Base-by-base conservation (phyloP, 2,888 invertebrate species). In the Cheilosia impressa region DNA sequence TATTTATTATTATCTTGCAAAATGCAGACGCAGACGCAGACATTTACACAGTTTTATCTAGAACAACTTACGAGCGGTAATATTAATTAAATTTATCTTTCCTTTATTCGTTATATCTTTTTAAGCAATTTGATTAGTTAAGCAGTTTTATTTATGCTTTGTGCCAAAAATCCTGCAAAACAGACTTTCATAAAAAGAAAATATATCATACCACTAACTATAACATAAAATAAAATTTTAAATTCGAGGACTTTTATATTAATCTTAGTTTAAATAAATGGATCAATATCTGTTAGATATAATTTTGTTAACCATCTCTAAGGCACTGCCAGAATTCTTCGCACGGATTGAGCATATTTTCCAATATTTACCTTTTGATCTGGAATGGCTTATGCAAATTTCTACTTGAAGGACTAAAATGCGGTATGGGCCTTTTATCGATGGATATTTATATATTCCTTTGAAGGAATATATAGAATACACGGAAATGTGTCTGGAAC, bases 21-120 rank as follows among this genome's bases (percentile, higher is more conserved):
- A 80, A 80, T 68, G 73, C 73, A 80, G 60, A 68, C 80, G 73
- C 73, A 80, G 60, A 68, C 80, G 66, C 53, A 62, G 60, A 73
- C 80, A 80, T 78, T 71, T 63, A 63, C 50, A 57, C 55, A 66
- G 4, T 53, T 57, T 38, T 17, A 34, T 47, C 41, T 47, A 38
- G 62, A 69, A 55, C n/a, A 47, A 69, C 45, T 69, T 45, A 41
- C 38, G 22, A 17, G 38, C 38, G 13, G 13, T 38, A 10, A 13
- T 53, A 43, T 52, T 17, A 24, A 13, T 24, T 50, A 24, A 27
- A 1, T 38, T 38, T 43, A 50, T 38, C 5, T 17, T 60, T 27
- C n/a, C 43, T 27, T 58, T 22, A 7, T 24, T 17, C 3, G 4
- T 45, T 9, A 6, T 22, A 58, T 27, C 4, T 2, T 19, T 76